These are phyloP conservation scores for Macquaria australasica DNA, from an alignment of 2,113 vertebrate species.

Conservation along the genomic window DNA sequence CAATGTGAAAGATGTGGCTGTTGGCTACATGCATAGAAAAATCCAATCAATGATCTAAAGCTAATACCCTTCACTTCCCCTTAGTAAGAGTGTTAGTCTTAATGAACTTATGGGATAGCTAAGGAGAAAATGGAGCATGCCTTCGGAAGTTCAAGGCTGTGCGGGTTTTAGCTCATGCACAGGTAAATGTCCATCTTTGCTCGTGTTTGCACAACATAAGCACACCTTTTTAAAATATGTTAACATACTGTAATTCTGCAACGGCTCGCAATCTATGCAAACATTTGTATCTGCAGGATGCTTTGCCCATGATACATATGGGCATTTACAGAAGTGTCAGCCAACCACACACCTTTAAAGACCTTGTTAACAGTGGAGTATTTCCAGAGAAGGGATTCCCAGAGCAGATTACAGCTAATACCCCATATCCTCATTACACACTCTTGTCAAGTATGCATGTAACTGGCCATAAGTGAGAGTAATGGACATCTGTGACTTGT, in stretches of 20 bases:
- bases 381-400: constrained; percentile 73
- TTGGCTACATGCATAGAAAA: constrained; percentile 7
- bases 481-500: constrained; percentile 26
- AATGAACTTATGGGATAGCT: constrained; percentile 69
- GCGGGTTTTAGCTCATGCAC: not conserved
- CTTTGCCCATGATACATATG: not conserved
- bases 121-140: constrained; percentile 36
- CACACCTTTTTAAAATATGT: not conserved
- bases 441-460: constrained; percentile 42
- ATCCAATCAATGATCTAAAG: not conserved
- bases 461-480: constrained; percentile 75
- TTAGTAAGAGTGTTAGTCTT: constrained; percentile 73
- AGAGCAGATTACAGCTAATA: constrained; percentile 81
- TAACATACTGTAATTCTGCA: not conserved
- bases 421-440: constrained; percentile 76
- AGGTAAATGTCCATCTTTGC: not conserved
- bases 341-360: constrained; percentile 33
- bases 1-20: not conserved
- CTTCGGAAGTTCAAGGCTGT: constrained; percentile 42
- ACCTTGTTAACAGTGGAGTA: constrained; percentile 56
- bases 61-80: constrained; percentile 61
- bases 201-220: not conserved
- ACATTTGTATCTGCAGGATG: not conserved
- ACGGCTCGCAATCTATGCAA: not conserved
- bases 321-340: constrained; percentile 5